These are phyloP conservation scores for Aegithalos caudatus DNA, from an alignment of 2,113 vertebrate genomes.

Conservation along the genomic window DNA sequence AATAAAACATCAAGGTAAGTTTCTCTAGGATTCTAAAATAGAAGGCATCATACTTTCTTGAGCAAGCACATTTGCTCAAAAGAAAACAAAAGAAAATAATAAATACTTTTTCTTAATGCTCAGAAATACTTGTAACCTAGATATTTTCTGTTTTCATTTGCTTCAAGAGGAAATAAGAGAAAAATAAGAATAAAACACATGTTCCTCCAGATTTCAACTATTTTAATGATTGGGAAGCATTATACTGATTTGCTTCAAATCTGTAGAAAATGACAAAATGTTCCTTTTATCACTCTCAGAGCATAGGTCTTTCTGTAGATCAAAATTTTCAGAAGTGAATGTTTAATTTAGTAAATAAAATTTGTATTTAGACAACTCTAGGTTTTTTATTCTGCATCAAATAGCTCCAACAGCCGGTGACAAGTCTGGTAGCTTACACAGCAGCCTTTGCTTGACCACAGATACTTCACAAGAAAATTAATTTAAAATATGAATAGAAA, in stretches of 20 bases:
- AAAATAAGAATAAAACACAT: neutral
- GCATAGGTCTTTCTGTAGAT: neutral
- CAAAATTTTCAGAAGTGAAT: neutral
- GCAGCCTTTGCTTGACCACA: neutral
- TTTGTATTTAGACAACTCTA: neutral
- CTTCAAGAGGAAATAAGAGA: neutral
- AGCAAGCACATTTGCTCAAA: neutral
- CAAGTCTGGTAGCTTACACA: neutral
- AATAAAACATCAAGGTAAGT: conserved; percentile 24
- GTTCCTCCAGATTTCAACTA: neutral
- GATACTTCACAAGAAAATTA: neutral
- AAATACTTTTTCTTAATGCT: neutral
- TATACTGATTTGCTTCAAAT: neutral
- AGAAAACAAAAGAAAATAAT: neutral
- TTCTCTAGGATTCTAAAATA: conserved; percentile 5
- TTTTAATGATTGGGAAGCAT: neutral
- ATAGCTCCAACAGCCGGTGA: neutral
- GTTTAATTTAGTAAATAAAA: neutral
- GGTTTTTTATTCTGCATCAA: neutral
- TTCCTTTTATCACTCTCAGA: neutral
- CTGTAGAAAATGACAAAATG: neutral
- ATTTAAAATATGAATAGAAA: neutral
- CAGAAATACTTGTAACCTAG: neutral
- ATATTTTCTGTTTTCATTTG: neutral
- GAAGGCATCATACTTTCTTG: neutral